Evolutionary conservation across 2,888 invertebrate species (phyloP).

Genomic region (Euzophera pinguis): DNA sequence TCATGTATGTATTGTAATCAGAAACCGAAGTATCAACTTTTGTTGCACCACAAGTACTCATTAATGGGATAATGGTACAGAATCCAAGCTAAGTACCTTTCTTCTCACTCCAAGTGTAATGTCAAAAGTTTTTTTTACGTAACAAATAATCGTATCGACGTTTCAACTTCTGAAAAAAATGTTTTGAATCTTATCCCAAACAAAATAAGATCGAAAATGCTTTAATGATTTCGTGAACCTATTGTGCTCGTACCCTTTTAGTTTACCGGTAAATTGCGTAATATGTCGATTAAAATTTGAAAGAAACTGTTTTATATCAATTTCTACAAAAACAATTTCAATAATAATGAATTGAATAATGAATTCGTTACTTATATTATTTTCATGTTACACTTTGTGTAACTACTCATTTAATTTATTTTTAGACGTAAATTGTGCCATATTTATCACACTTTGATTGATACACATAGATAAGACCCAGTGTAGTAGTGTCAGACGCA

Average conservation of each 20-base stretch:
- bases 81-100: slow-evolving; percentile 5
- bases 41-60: neutral
- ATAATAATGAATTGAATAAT: no score
- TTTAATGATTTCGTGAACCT: neutral
- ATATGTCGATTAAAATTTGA: slow-evolving; percentile 18
- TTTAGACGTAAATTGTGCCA: no score
- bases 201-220: slow-evolving; percentile 15
- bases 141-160: slow-evolving; percentile 21
- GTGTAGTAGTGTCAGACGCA: no score
- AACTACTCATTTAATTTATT: no score
- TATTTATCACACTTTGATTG: no score
- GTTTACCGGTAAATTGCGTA: slow-evolving; percentile 27
- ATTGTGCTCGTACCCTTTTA: slow-evolving; percentile 28
- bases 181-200: neutral
- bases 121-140: slow-evolving; percentile 30
- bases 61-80: neutral
- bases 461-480: no score
- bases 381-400: no score
- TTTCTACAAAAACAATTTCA: slow-evolving; percentile 22
- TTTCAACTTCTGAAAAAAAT: neutral
- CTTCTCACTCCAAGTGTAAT: slow-evolving; percentile 25
- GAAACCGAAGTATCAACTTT: neutral
- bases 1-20: no score
- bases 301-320: slow-evolving; percentile 18
- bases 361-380: no score